Percentiles rank a stretch among this genome's conserved stretches.
These are phyloP conservation scores for Ailurus styani DNA, from an alignment of 2,113 vertebrate genomes.

Conservation along the genomic window DNA sequence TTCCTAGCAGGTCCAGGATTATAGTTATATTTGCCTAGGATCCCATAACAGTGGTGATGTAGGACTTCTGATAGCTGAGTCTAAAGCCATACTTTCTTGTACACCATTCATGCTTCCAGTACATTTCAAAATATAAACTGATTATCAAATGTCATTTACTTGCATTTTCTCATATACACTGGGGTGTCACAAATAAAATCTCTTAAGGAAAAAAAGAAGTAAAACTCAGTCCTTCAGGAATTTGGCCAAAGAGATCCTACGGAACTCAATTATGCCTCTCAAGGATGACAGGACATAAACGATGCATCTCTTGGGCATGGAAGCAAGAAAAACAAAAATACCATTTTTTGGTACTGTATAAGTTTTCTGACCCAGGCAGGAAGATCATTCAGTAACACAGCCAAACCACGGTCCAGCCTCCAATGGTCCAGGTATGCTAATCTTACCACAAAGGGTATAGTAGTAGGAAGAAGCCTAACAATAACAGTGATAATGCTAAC, in stretches of 20 bases:
- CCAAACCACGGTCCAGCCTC: not conserved
- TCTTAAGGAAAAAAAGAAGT: not conserved
- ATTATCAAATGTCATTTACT: not conserved
- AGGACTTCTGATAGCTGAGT: not conserved
- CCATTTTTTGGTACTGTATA: not conserved
- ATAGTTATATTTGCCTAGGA: not conserved
- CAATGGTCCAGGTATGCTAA: not conserved
- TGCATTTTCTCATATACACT: constrained; percentile 1
- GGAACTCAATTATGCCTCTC: not conserved
- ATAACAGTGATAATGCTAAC: not conserved
- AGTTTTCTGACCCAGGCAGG: not conserved
- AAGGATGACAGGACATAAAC: not conserved
- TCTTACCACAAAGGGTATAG: not conserved
- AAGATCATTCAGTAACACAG: not conserved
- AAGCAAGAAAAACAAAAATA: not conserved
- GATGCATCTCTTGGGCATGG: not conserved
- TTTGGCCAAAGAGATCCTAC: not conserved
- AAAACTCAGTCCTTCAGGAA: not conserved
- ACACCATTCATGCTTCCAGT: not conserved
- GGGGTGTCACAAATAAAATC: not conserved
- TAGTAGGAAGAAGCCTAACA: not conserved
- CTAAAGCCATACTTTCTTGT: not conserved
- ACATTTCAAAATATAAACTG: not conserved
- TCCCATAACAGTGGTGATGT: not conserved
- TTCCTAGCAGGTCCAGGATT: not conserved